phyloP scores from a whole-genome alignment of 2,888 invertebrate species.

The Syritta pipiens region DNA sequence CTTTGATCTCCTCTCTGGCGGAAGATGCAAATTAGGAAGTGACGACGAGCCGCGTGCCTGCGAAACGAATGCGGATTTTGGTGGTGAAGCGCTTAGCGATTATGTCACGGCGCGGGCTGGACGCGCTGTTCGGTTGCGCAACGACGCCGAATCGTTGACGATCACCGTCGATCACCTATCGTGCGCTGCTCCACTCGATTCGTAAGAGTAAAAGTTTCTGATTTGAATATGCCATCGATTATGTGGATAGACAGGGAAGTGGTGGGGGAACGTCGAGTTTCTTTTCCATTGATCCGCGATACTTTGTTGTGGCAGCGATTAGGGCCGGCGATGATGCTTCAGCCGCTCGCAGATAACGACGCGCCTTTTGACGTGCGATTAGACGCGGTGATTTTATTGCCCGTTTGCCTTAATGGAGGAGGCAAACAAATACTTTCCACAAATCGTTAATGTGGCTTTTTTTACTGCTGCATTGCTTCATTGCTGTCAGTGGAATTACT shows the following conservation, averaged over 20 bases:
- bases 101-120: slow-evolving; percentile 11
- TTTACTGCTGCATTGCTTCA: neutral
- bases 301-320: neutral
- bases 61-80: slow-evolving; percentile 29
- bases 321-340: neutral
- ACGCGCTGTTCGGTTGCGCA: neutral
- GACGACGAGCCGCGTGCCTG: slow-evolving; percentile 6
- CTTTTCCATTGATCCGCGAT: slow-evolving; percentile 9
- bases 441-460: neutral
- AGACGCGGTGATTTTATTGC: neutral
- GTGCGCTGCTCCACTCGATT: slow-evolving; percentile 1
- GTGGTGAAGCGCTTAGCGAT: slow-evolving; percentile 9
- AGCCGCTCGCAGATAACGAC: neutral
- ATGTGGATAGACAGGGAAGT: too few relatives aligned
- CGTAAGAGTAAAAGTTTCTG: slow-evolving; percentile 46
- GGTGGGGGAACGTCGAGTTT: too few relatives aligned
- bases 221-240: slow-evolving; percentile 33
- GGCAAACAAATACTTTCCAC: neutral
- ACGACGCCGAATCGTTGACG: too few relatives aligned
- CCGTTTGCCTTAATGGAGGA: neutral
- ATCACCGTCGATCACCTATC: slow-evolving; percentile 25
- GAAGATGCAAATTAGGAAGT: slow-evolving; percentile 25
- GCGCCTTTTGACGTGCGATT: neutral
- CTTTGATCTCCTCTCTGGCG: neutral
- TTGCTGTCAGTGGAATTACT: neutral